Evolutionary conservation across 2,113 vertebrate species (phyloP).

Genomic region (Zosterops lateralis): DNA sequence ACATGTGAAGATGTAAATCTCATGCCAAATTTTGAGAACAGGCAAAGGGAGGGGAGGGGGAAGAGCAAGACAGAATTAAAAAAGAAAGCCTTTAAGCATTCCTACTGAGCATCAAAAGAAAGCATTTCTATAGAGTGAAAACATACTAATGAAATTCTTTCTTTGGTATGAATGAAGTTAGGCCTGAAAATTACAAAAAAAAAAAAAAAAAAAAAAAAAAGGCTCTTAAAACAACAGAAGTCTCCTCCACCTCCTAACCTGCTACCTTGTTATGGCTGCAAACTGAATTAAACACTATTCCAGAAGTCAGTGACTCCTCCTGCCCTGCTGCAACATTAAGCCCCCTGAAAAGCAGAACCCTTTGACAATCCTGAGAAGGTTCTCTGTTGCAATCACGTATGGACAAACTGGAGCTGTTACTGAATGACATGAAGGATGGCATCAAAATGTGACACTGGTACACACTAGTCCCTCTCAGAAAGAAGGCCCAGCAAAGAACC

Average conservation of each 20-base stretch:
- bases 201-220: neutral
- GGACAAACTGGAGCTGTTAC: neutral
- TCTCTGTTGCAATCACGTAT: neutral
- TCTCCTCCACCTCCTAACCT: neutral
- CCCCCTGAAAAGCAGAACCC: neutral
- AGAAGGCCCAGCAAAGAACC: neutral
- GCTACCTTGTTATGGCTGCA: neutral
- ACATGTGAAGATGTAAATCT: neutral
- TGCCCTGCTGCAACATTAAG: neutral
- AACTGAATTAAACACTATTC: neutral
- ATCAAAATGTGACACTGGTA: neutral
- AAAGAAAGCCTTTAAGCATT: constrained; percentile 18
- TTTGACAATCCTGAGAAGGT: neutral
- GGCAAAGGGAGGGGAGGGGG: neutral
- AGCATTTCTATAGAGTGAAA: neutral
- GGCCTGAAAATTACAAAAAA: neutral
- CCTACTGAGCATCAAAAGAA: constrained; percentile 4
- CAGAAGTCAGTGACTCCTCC: neutral
- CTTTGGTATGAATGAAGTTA: neutral
- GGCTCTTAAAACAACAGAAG: neutral
- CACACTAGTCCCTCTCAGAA: neutral
- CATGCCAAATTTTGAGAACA: neutral
- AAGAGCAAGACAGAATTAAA: neutral
- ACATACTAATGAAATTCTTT: constrained; percentile 28
- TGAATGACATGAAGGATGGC: neutral